Conservation (phyloP, 2,797 vertebrate genomes). For the Paedocypris micromegethes region DNA sequence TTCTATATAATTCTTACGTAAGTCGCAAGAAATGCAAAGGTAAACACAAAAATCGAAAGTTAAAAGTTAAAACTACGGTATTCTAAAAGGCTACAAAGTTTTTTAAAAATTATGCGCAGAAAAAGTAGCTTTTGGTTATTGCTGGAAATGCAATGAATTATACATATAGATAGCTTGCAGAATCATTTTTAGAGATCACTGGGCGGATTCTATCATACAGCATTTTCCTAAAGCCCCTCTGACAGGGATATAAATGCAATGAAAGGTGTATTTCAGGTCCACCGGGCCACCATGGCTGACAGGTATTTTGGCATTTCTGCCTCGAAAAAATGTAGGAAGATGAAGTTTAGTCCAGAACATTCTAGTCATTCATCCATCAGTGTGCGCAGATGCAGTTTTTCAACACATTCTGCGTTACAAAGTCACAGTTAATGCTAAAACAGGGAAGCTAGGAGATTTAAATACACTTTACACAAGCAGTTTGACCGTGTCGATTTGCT, state of each 20-base stretch:
- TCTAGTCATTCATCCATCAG: too few species aligned
- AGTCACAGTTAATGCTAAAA: constrained; percentile 33
- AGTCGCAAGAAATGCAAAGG: too few species aligned
- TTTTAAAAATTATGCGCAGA: too few species aligned
- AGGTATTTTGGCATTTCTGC: constrained; percentile 20
- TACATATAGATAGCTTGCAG: too few species aligned
- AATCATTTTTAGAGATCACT: background rate
- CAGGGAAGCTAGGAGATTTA: constrained; percentile 13
- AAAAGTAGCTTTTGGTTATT: too few species aligned
- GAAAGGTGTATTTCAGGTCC: constrained; percentile 35
- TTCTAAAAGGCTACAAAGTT: too few species aligned
- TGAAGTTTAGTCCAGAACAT: constrained; percentile 38
- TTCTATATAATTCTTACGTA: too few species aligned
- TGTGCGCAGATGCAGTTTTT: too few species aligned
- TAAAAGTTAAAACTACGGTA: too few species aligned
- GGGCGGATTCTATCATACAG: constrained; percentile 18
- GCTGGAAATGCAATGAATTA: too few species aligned
- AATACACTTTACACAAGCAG: constrained; percentile 29
- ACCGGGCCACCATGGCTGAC: constrained; percentile 25
- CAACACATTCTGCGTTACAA: constrained; percentile 23
- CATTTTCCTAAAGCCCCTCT: constrained; percentile 21
- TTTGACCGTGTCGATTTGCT: constrained; percentile 10
- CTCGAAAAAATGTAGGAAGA: constrained; percentile 22
- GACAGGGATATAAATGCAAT: constrained; percentile 37
- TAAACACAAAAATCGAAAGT: too few species aligned